A percentile compares a stretch with the other conserved stretches of the same genome.
These are phyloP conservation scores for Myripristis murdjan DNA, from an alignment of 2,797 vertebrate genomes.

Conservation along the genomic window DNA sequence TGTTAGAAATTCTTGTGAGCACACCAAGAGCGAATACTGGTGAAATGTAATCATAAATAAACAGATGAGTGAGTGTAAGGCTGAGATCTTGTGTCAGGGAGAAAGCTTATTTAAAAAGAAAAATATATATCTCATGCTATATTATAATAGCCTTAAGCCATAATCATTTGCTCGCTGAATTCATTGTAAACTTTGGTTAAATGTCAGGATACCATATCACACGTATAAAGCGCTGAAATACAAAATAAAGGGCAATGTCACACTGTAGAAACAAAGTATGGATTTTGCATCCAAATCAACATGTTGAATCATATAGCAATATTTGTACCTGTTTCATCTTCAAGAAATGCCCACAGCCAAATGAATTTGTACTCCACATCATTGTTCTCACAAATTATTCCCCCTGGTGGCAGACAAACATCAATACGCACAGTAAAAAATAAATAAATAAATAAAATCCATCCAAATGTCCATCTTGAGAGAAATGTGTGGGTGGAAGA, in stretches of 20 bases:
- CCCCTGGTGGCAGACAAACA: slow-evolving; percentile 18
- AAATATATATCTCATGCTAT: slow-evolving; percentile 3
- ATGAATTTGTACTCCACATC: too few relatives aligned
- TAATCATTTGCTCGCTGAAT: background rate
- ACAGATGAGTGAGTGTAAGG: slow-evolving; percentile 62
- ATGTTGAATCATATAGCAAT: slow-evolving; percentile 14
- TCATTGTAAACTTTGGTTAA: slow-evolving; percentile 23
- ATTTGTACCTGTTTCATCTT: background rate
- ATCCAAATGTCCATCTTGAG: background rate
- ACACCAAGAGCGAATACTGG: slow-evolving; percentile 26
- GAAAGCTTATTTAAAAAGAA: slow-evolving; percentile 27
- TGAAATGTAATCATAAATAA: slow-evolving; percentile 54
- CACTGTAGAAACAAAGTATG: background rate
- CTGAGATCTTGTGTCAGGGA: slow-evolving; percentile 18
- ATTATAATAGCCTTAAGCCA: slow-evolving; percentile 38
- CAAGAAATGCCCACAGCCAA: slow-evolving; percentile 7
- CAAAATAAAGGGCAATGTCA: background rate
- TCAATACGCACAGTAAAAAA: background rate
- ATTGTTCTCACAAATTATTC: slow-evolving; percentile 3
- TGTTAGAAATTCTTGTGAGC: slow-evolving; percentile 54
- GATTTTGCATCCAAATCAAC: background rate
- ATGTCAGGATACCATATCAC: background rate
- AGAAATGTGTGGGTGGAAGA: slow-evolving; percentile 4
- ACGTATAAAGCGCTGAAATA: background rate
- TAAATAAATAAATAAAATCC: too few relatives aligned